These are phyloP conservation scores for Microhierax caerulescens DNA, from an alignment of 2,797 vertebrate species.

Conservation along the genomic window DNA sequence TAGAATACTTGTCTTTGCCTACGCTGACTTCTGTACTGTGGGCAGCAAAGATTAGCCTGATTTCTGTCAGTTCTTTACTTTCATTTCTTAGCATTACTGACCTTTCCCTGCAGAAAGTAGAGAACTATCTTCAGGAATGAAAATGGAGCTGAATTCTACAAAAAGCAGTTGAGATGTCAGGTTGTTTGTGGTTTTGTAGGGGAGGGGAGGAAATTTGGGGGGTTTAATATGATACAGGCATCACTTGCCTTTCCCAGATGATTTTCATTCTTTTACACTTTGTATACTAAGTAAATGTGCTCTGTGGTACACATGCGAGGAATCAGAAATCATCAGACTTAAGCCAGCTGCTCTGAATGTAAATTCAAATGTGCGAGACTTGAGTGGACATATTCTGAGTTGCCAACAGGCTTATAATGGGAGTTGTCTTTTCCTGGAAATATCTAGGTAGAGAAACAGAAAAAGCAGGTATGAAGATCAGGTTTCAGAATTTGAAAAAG, in stretches of 20 bases:
- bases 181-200: neutral
- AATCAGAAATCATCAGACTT: neutral
- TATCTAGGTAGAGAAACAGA: neutral
- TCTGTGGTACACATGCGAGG: neutral
- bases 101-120: neutral
- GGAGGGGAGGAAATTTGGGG: neutral
- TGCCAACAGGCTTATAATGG: neutral
- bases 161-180: neutral
- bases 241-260: neutral
- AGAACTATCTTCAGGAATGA: neutral
- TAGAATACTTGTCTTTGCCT: neutral
- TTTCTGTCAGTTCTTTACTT: neutral
- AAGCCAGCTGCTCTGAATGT: constrained; percentile 1
- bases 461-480: neutral
- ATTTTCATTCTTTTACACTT: constrained; percentile 16
- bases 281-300: neutral
- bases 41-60: neutral
- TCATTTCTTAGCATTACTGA: neutral
- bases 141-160: neutral
- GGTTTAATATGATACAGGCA: neutral
- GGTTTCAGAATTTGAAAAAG: neutral
- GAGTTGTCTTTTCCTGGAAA: neutral
- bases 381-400: neutral
- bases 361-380: neutral
- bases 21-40: accelerated